phyloP scores from a whole-genome alignment of 2,888 invertebrate genomes.

The Arge pagana region DNA sequence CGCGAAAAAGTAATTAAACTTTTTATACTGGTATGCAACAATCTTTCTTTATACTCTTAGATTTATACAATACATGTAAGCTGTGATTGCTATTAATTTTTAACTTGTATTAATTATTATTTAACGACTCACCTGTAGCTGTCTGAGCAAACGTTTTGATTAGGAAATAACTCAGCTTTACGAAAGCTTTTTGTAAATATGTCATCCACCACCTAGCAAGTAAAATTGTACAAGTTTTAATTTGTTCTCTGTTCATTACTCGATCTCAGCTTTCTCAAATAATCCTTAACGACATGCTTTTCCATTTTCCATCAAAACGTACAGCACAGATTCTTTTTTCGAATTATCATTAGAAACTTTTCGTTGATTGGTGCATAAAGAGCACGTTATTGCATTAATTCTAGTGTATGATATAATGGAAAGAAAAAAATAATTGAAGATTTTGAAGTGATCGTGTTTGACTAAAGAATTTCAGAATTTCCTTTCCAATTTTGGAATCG shows the following conservation, averaged over 20 bases:
- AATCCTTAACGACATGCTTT: background rate
- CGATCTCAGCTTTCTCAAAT: constrained; percentile 7
- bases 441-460: background rate
- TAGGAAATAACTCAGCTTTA: constrained; percentile 12
- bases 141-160: constrained; percentile 8
- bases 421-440: constrained; percentile 5
- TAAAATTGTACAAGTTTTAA: constrained; percentile 1
- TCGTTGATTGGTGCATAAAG: constrained; percentile 8
- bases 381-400: constrained; percentile 10
- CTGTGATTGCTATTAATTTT: constrained; percentile 44
- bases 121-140: constrained; percentile 28
- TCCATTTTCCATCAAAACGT: constrained; percentile 9
- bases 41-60: constrained; percentile 16
- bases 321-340: background rate
- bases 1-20: too few species aligned
- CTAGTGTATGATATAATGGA: constrained; percentile 4
- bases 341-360: constrained; percentile 7
- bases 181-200: constrained; percentile 5
- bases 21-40: constrained; percentile 12
- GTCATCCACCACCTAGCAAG: constrained; percentile 2
- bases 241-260: background rate
- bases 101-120: constrained; percentile 37
- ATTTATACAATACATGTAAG: constrained; percentile 37
- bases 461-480: background rate
- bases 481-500: background rate